Evolutionary conservation across 2,113 vertebrate species (phyloP).

Genomic region (Ahaetulla prasina): DNA sequence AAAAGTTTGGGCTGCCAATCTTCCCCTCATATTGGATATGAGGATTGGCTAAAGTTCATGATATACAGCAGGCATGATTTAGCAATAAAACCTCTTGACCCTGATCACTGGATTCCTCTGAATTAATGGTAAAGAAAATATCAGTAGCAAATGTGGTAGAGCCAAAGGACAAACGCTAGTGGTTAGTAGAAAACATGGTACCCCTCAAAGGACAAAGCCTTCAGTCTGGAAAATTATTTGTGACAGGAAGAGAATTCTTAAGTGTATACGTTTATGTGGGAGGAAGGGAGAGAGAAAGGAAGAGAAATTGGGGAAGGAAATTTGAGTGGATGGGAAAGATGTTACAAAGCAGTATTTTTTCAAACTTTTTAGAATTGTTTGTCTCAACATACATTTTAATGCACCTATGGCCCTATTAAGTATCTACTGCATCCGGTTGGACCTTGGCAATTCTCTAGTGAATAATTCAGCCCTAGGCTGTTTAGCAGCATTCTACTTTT

Average conservation of each 20-base stretch:
- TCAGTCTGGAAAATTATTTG: background rate
- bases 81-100: background rate
- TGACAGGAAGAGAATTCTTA: background rate
- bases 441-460: conserved; percentile 4
- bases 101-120: background rate
- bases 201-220: background rate
- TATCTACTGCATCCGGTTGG: background rate
- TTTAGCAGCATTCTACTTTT: background rate
- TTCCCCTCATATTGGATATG: background rate
- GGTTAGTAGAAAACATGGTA: background rate
- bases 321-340: background rate
- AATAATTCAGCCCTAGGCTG: background rate
- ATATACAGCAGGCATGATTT: background rate
- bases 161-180: background rate
- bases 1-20: background rate
- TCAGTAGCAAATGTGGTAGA: background rate
- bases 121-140: background rate
- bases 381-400: background rate
- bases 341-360: background rate
- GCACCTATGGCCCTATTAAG: background rate
- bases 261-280: background rate
- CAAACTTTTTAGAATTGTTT: background rate
- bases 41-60: background rate
- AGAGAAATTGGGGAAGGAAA: background rate
- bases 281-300: background rate